Evolutionary conservation across 2,888 invertebrate species (phyloP), one percentile per base, ranked within the genome.

Genomic region (Apamea anceps): DNA sequence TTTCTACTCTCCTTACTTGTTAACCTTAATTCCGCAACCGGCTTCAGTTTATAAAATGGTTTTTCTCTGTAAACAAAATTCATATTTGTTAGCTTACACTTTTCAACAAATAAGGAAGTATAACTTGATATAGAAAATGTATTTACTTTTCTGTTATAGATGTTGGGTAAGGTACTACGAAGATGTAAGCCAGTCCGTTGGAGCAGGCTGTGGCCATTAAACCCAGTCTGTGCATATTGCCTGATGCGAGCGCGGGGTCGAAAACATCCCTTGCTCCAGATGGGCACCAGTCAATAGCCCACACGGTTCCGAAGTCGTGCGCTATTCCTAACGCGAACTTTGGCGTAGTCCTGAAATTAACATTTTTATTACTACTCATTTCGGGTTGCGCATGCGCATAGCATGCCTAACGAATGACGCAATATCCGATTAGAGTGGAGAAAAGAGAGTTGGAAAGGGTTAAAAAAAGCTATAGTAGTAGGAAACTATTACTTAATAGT

Each of bases 231-330:
- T 77, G 62, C 48, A 75, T 32, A 54, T 68, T 70, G 32, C 78
- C 72, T 10, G 45, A 7, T 25, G 72, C 45, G 0, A 70, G 66
- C 10, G 78, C 73, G 5, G 25, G 8, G 65, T 86, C 72, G 12
- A 82, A 62, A 0, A 15, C 10, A 79, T 97, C 97, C 85, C 97
- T 97, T 81, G 97, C 97, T 18, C 98, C 98, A 0, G 98, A 98
- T 12, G 98, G 98, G 93, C 98, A 98, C 98, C 98, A 98, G 88
- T 97, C 97, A 94, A 98, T 94, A 48, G 97, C 96, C 98, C 98
- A 98, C 37, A 98, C 95, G 1, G 97, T 97, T 18, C 98, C 98
- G 86, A 95, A 97, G 57, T 98, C 96, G 89, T 98, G 98, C 2
- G 97, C 97, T 81, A 98, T 92, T 7, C 97, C 97, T 80, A 98